Conservation (phyloP, 2,113 vertebrate genomes). For the Brienomyrus longianalis region DNA sequence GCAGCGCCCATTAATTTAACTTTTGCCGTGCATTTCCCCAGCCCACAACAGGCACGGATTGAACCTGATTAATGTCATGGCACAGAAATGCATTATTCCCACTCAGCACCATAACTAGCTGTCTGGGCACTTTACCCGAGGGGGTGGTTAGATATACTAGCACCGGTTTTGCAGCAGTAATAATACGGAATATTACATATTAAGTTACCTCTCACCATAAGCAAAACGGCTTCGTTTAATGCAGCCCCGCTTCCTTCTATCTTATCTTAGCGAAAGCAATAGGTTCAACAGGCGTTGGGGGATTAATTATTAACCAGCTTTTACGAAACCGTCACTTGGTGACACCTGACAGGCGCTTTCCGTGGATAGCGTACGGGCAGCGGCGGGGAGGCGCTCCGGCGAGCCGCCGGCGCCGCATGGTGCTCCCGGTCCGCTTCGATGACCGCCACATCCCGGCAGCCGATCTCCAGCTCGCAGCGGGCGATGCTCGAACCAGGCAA, state of each 20-base stretch:
- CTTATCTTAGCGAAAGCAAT: not conserved
- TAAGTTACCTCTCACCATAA: not conserved
- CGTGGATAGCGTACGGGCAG: not conserved
- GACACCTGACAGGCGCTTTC: not conserved
- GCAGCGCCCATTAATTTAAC: not conserved
- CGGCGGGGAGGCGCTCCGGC: not conserved
- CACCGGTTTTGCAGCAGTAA: not conserved
- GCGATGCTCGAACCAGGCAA: not conserved
- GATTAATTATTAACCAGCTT: not conserved
- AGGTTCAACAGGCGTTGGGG: not conserved
- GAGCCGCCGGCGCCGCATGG: not conserved
- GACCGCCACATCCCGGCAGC: not conserved
- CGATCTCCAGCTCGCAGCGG: not conserved
- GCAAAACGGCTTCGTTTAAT: not conserved
- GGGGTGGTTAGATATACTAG: not conserved
- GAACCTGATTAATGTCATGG: not conserved
- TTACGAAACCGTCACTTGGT: not conserved
- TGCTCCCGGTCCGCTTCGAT: not conserved
- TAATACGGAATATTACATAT: not conserved
- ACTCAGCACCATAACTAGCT: not conserved
- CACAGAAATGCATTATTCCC: not conserved
- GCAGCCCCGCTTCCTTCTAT: not conserved
- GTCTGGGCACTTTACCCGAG: not conserved
- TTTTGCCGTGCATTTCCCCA: not conserved
- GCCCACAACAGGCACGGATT: not conserved